Base-by-base conservation (phyloP, 2,888 invertebrate genomes). In the Cheilosia variabilis region DNA sequence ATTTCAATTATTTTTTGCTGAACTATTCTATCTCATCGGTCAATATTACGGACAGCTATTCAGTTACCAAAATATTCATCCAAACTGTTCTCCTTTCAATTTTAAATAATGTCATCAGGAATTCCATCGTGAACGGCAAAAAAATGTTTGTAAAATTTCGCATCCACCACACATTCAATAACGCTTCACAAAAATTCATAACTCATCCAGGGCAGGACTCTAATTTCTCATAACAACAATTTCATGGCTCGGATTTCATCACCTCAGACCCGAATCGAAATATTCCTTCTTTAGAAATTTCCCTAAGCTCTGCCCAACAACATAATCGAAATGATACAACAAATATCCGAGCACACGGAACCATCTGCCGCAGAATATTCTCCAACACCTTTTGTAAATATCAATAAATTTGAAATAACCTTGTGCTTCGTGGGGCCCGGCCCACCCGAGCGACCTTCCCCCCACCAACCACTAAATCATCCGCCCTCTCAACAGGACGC, bases 351-450 rank as follows among this genome's bases (percentile, higher is more conserved):
- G 15, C 4, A 27, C 3, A 41, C 45, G 57, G 73, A 58, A 66
- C 79, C 75, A 81, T 65, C 75, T 80, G 80, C 73, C 73, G 47
- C 45, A 60, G 34, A 24, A 55, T 24, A 47, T 75, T 62, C 27
- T 27, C 45, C 69, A 77, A 71, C 82, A 69, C 77, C 77, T 71
- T 82, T 76, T 71, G 77, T 71, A 71, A 77, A 77, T 82, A 77
- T 82, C 71, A 71, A 81, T 81, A 81, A 81, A 77, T 76, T 77
- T 77, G 43, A 77, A 81, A 76, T 81, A 81, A 73, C 43, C 62
- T 60, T 9, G 4, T 9, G 4, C 52, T 45, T 22, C 34, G 15
- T 3, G 5, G 50, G 0, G 7, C 9, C 7, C 1, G 9, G 2
- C 31, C 9, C 34, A 13, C 10, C 13, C 13, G 13, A 37, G 10